phyloP scores from a whole-genome alignment of 2,888 invertebrate genomes.

The Pedicia rivosa region DNA sequence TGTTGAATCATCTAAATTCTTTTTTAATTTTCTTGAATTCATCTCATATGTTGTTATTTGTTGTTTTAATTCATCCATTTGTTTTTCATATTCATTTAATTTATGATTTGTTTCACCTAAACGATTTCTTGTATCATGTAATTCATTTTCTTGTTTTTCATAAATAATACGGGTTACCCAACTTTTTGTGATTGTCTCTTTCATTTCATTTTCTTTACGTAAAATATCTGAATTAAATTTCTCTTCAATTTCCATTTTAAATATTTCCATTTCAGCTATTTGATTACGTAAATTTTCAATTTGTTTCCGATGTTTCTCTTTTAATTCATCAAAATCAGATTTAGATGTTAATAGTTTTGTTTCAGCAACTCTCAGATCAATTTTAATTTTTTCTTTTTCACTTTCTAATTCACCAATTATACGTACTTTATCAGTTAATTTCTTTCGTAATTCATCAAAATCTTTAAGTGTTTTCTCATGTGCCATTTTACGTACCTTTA shows the following conservation, averaged over 20 bases:
- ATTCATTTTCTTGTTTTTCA: constrained; percentile 32
- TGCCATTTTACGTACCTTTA: not conserved
- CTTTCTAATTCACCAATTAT: constrained; percentile 12
- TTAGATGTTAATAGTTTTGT: constrained; percentile 21
- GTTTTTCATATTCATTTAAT: constrained; percentile 17
- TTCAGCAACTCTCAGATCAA: constrained; percentile 21
- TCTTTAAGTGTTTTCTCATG: constrained; percentile 19
- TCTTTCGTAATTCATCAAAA: constrained; percentile 20
- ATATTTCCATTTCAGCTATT: constrained; percentile 15
- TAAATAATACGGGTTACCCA: constrained; percentile 39
- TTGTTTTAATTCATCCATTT: constrained; percentile 1
- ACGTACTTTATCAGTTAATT: constrained; percentile 13
- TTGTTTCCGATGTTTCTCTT: constrained; percentile 18
- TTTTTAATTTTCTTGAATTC: constrained; percentile 40
- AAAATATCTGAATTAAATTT: constrained; percentile 19
- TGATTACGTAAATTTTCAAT: constrained; percentile 20
- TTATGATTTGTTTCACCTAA: constrained; percentile 25
- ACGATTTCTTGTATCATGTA: not conserved
- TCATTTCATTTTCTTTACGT: constrained; percentile 27
- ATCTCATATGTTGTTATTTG: constrained; percentile 30
- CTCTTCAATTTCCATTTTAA: constrained; percentile 15
- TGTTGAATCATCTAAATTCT: constrained; percentile 52
- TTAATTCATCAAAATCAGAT: constrained; percentile 20
- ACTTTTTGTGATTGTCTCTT: constrained; percentile 30
- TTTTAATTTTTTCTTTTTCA: constrained; percentile 15